These are phyloP conservation scores for Entomobrya multifasciata DNA, from an alignment of 2,888 invertebrate species.

Conservation along the genomic window DNA sequence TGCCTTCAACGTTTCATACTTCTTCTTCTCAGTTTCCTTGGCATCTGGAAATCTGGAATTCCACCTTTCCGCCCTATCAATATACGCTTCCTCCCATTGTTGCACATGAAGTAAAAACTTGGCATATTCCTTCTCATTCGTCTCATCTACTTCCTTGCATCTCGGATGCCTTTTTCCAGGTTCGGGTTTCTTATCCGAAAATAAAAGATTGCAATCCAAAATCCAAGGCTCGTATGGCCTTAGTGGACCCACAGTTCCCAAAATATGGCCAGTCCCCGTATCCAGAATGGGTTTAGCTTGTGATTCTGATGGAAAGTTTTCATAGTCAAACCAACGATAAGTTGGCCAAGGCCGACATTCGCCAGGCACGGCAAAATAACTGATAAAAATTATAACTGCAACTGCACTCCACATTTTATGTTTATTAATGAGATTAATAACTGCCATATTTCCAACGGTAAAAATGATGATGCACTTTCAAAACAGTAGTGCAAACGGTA, in stretches of 20 bases:
- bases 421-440: no score
- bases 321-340: conserved; percentile 54
- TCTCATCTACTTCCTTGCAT: conserved; percentile 46
- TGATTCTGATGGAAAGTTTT: conserved; percentile 32
- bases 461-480: not conserved
- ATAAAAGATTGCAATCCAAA: conserved; percentile 41
- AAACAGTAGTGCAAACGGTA: not conserved
- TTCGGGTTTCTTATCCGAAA: conserved; percentile 32
- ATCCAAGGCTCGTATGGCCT: conserved; percentile 62
- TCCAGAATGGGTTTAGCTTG: conserved; percentile 31
- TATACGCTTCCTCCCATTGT: conserved; percentile 62
- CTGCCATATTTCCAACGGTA: not conserved
- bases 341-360: not conserved
- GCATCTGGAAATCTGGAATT: conserved; percentile 54
- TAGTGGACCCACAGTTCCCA: conserved; percentile 49
- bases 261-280: conserved; percentile 19
- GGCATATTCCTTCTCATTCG: conserved; percentile 52
- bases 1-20: conserved; percentile 43
- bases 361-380: not conserved
- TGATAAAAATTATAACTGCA: not conserved
- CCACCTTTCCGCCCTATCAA: conserved; percentile 59
- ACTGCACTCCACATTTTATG: not conserved
- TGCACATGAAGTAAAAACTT: conserved; percentile 48
- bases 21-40: conserved; percentile 50
- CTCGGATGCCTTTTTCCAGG: conserved; percentile 49